phyloP scores from a whole-genome alignment of 2,797 vertebrate genomes.

The Eutrigla gurnardus region DNA sequence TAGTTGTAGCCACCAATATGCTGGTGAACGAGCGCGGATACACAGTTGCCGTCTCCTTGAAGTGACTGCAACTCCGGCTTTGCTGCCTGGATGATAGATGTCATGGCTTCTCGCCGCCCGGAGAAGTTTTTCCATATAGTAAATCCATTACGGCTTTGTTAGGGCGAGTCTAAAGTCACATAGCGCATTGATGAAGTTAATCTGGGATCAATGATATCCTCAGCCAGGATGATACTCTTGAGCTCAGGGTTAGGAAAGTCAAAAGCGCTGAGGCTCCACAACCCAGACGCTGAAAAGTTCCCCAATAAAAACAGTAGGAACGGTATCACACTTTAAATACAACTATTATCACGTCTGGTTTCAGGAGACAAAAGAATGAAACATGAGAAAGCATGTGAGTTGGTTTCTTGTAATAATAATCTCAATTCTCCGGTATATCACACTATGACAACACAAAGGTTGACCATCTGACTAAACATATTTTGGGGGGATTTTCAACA shows the following conservation, averaged over 20 bases:
- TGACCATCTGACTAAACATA: conserved; percentile 20
- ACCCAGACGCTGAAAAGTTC: conserved; percentile 3
- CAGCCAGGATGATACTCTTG: conserved; percentile 27
- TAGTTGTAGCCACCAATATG: not conserved
- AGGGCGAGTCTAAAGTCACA: conserved; percentile 43
- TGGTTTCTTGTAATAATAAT: not conserved
- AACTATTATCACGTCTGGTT: not conserved
- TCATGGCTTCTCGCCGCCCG: not conserved
- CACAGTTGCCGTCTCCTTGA: conserved; percentile 4
- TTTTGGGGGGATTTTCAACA: conserved; percentile 43
- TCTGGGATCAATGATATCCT: conserved; percentile 52
- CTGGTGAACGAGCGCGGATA: not conserved
- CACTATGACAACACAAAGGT: not conserved
- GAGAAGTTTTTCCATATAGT: conserved; percentile 32
- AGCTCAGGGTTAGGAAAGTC: conserved; percentile 46
- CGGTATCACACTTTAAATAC: not conserved
- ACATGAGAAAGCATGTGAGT: not conserved
- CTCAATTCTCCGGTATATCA: not conserved
- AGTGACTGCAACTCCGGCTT: not conserved
- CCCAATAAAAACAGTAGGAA: not conserved
- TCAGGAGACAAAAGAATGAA: not conserved
- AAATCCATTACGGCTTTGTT: conserved; percentile 55
- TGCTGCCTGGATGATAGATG: not conserved
- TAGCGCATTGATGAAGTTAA: conserved; percentile 52
- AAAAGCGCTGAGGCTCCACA: conserved; percentile 26